Conservation (phyloP, 1,140 invertebrate species). For the Phymorhynchus buccinoides region DNA sequence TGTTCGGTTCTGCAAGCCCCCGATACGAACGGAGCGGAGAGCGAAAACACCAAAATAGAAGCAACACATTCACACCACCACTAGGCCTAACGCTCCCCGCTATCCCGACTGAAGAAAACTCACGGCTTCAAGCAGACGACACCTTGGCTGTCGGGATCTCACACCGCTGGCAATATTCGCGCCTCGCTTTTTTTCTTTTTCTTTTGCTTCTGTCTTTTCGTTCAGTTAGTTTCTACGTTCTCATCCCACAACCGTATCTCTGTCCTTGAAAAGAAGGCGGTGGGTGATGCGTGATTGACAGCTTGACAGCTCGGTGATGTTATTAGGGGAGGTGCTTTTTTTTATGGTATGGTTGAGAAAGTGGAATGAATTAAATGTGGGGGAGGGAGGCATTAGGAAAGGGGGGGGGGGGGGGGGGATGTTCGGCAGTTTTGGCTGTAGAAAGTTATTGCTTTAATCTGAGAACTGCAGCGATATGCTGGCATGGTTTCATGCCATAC, state of each 20-base stretch:
- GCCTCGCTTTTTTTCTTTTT: constrained; percentile 18
- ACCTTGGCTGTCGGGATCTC: constrained; percentile 38
- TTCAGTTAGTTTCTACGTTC: background rate
- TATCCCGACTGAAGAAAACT: constrained; percentile 15
- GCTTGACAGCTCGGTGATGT: background rate
- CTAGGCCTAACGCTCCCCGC: no score
- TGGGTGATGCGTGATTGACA: background rate
- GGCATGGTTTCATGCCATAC: no score
- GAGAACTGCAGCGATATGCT: no score
- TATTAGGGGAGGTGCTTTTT: background rate
- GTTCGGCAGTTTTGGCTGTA: no score
- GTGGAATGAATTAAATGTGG: no score
- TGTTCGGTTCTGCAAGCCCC: background rate
- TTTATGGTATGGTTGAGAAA: no score
- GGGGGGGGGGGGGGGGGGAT: background rate
- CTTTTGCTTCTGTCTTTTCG: no score
- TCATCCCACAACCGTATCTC: background rate
- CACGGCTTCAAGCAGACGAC: constrained; percentile 39
- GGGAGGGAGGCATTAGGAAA: no score
- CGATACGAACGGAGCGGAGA: background rate
- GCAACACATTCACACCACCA: background rate
- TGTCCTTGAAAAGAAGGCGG: background rate
- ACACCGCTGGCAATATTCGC: constrained; percentile 33
- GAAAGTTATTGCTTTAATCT: no score
- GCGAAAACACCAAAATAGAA: background rate